A percentile compares a stretch with the other conserved stretches of the same genome.
These are phyloP conservation scores for Ridgeia piscesae DNA, from an alignment of 1,140 invertebrate species.

Conservation along the genomic window DNA sequence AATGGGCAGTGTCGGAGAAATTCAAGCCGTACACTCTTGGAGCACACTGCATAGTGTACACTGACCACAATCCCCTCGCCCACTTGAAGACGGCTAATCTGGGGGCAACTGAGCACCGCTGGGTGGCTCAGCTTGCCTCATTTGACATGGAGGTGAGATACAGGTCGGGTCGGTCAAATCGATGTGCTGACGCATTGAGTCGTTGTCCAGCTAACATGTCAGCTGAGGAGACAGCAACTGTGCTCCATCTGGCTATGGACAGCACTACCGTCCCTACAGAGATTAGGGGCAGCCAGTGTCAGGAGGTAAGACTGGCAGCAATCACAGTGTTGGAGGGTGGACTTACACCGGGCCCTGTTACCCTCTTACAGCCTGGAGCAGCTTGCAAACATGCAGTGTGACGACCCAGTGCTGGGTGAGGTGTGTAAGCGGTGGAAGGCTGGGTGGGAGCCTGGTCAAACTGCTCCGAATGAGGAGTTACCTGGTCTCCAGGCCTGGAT, in stretches of 20 bases:
- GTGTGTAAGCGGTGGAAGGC: neutral
- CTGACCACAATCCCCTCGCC: neutral
- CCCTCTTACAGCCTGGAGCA: neutral
- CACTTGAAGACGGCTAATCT: neutral
- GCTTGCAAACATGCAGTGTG: neutral
- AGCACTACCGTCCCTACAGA: neutral
- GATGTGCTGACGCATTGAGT: neutral
- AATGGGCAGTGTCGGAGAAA: neutral
- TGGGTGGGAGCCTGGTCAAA: conserved; percentile 10
- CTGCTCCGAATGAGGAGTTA: neutral
- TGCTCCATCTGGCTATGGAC: conserved; percentile 7
- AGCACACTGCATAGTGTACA: neutral
- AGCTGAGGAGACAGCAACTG: neutral
- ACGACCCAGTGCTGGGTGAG: conserved; percentile 1
- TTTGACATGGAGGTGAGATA: neutral
- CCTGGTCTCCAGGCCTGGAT: neutral
- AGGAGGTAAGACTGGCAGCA: neutral
- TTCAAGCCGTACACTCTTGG: neutral
- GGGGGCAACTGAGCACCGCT: neutral
- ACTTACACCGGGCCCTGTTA: neutral
- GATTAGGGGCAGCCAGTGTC: neutral
- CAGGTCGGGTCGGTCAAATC: neutral
- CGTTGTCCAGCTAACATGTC: neutral
- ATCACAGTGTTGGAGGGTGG: neutral
- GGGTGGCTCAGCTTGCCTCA: neutral